Conservation (phyloP, 2,113 vertebrate species). For the Gorsachius goisagi region DNA sequence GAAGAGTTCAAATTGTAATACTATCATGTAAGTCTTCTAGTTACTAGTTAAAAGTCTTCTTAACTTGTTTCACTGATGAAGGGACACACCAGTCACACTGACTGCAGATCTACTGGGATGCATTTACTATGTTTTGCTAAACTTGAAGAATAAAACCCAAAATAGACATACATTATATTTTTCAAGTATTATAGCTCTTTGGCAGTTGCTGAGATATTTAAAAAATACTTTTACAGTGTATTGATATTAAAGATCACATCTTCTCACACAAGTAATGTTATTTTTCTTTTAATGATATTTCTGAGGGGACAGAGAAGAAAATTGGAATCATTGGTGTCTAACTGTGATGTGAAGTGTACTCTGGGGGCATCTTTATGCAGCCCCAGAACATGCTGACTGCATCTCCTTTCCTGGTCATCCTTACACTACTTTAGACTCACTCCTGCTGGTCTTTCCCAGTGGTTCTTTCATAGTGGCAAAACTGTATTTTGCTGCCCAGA, state of each 20-base stretch:
- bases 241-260: background rate
- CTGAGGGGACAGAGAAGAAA: background rate
- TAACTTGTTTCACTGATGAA: background rate
- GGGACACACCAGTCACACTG: background rate
- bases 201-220: background rate
- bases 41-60: background rate
- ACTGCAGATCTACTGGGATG: background rate
- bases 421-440: background rate
- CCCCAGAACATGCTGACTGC: background rate
- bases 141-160: background rate
- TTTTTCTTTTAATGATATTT: background rate
- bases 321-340: background rate
- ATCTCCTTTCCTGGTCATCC: background rate
- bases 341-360: background rate
- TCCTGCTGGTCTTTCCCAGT: constrained; percentile 2
- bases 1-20: background rate
- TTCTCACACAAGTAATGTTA: background rate
- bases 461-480: background rate
- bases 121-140: background rate
- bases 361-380: background rate
- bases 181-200: background rate
- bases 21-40: background rate
- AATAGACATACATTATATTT: background rate
- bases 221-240: background rate
- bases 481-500: background rate